Conservation (phyloP, 2,797 vertebrate species). For the Fratercula arctica region DNA sequence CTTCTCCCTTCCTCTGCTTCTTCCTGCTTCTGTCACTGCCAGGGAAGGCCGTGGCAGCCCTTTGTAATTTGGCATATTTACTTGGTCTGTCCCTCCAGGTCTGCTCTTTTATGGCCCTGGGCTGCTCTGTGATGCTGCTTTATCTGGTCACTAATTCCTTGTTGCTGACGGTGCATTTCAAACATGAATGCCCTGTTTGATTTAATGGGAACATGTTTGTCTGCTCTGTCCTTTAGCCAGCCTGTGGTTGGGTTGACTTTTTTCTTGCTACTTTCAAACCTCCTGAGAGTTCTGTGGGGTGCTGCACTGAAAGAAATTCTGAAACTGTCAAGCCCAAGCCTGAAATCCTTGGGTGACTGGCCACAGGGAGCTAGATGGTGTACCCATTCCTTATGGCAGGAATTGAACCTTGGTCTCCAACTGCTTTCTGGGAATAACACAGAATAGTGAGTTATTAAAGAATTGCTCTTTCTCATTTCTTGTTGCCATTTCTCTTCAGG, state of each 20-base stretch:
- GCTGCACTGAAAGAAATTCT: not conserved
- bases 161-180: not conserved
- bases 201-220: not conserved
- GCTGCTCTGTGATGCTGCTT: not conserved
- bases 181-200: not conserved
- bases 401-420: not conserved
- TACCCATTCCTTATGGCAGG: not conserved
- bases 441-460: not conserved
- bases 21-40: not conserved
- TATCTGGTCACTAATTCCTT: not conserved
- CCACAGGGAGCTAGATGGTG: not conserved
- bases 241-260: not conserved
- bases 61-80: not conserved
- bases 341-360: not conserved
- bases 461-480: not conserved
- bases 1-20: not conserved
- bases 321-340: not conserved
- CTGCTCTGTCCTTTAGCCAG: not conserved
- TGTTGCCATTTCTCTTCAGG: slow-evolving; percentile 68
- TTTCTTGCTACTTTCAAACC: not conserved
- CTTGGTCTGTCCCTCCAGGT: not conserved
- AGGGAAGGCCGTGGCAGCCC: not conserved
- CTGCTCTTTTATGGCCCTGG: not conserved
- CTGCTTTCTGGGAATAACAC: not conserved
- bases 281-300: not conserved